phyloP scores from a whole-genome alignment of 1,140 invertebrate genomes.

The Cheumatopsyche charites region DNA sequence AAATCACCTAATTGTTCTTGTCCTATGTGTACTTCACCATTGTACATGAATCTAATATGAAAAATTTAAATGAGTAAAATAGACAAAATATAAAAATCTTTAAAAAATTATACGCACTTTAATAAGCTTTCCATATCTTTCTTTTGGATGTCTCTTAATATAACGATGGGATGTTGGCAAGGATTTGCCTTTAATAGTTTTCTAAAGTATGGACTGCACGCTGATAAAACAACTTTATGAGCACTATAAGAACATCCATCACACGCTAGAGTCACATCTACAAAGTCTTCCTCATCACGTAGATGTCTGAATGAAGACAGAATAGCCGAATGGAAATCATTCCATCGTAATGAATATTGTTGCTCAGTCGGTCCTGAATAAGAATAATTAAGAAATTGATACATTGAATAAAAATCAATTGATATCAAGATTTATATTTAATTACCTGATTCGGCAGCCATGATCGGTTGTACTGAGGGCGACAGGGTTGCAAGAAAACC shows the following conservation, averaged over 20 bases:
- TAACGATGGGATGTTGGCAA: slow-evolving; percentile 93
- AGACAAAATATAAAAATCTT: neutral
- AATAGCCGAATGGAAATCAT: slow-evolving; percentile 90
- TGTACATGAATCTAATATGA: slow-evolving; percentile 86
- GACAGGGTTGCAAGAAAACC: slow-evolving; percentile 52
- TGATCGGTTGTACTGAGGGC: slow-evolving; percentile 59
- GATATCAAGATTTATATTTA: too few species aligned
- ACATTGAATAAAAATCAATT: slow-evolving; percentile 2
- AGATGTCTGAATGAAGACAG: slow-evolving; percentile 85
- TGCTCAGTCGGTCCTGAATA: slow-evolving; percentile 66
- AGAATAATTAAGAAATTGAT: slow-evolving; percentile 8
- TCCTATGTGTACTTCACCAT: slow-evolving; percentile 90
- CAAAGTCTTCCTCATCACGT: slow-evolving; percentile 84
- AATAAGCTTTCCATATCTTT: slow-evolving; percentile 90
- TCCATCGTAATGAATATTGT: slow-evolving; percentile 92
- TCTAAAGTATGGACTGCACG: slow-evolving; percentile 91
- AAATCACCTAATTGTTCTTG: slow-evolving; percentile 89
- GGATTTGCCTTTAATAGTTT: slow-evolving; percentile 89
- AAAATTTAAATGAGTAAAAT: neutral
- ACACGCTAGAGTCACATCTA: slow-evolving; percentile 91
- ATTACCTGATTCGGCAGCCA: slow-evolving; percentile 60
- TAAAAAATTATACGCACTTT: slow-evolving; percentile 59
- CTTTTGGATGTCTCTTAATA: slow-evolving; percentile 85
- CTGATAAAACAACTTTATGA: slow-evolving; percentile 89
- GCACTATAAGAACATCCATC: slow-evolving; percentile 87